Evolutionary conservation across 2,888 invertebrate species (phyloP).

Genomic region (Yponomeuta evonymella): DNA sequence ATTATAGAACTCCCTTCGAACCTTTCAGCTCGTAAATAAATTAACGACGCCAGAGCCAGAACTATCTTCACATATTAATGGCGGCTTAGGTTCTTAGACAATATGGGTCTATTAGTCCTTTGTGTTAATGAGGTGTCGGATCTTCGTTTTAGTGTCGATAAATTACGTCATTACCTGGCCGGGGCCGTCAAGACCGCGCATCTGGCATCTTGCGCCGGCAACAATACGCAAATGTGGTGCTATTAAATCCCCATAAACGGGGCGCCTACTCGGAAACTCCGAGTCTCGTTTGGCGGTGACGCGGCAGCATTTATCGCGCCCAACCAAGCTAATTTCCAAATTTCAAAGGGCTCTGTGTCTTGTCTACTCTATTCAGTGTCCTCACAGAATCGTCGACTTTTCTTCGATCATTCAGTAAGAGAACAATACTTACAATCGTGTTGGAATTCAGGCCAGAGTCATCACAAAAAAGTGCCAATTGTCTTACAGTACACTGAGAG

Average conservation of each 20-base stretch:
- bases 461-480: too few species aligned
- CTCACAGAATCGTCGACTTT: too few species aligned
- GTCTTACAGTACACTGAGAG: too few species aligned
- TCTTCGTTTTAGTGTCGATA: conserved; percentile 54
- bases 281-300: neutral
- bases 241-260: conserved; percentile 63
- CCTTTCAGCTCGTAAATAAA: neutral
- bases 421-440: too few species aligned
- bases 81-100: neutral
- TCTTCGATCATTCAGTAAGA: too few species aligned
- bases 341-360: too few species aligned
- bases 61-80: conserved; percentile 4
- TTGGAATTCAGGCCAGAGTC: too few species aligned
- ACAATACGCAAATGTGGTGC: conserved; percentile 66
- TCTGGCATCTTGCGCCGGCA: conserved; percentile 52
- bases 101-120: conserved; percentile 11
- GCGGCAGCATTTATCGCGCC: too few species aligned
- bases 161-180: conserved; percentile 66
- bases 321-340: too few species aligned
- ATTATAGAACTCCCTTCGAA: neutral
- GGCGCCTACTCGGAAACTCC: conserved; percentile 15
- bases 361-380: too few species aligned
- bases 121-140: conserved; percentile 16
- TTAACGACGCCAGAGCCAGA: neutral
- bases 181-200: conserved; percentile 41